Percentiles rank a stretch among this genome's conserved stretches.
These are phyloP conservation scores for Fratercula arctica DNA, from an alignment of 2,797 vertebrate species.

Conservation along the genomic window DNA sequence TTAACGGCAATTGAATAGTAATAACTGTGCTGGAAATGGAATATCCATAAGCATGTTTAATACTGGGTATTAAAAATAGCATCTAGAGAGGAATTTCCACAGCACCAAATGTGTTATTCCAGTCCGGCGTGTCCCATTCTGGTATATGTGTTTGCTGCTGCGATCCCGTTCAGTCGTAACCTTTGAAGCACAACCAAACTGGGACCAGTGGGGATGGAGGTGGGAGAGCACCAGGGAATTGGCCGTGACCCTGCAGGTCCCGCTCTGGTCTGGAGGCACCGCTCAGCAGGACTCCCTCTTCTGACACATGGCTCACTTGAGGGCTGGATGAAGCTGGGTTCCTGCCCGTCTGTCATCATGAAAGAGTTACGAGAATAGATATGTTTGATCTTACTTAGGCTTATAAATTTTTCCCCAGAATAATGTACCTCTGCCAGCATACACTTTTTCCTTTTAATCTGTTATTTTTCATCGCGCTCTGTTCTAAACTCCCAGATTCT, in stretches of 20 bases:
- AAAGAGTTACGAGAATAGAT: background rate
- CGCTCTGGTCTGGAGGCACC: rapidly evolving
- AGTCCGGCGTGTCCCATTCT: rapidly evolving
- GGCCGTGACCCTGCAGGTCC: background rate
- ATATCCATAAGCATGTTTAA: constrained; percentile 18
- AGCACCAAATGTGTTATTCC: background rate
- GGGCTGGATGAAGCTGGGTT: background rate
- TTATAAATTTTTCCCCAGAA: background rate
- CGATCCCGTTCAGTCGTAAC: background rate
- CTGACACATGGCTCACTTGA: rapidly evolving
- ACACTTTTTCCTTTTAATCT: background rate
- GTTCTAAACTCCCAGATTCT: background rate
- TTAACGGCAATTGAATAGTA: constrained; percentile 8
- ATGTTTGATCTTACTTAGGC: background rate
- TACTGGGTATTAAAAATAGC: constrained; percentile 41
- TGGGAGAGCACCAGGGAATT: background rate
- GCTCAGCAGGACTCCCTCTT: background rate
- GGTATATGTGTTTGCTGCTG: background rate
- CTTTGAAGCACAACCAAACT: background rate
- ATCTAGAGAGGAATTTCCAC: constrained; percentile 7
- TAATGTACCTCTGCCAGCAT: background rate
- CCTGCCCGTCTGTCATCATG: background rate
- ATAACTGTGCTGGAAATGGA: constrained; percentile 30
- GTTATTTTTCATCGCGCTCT: background rate
- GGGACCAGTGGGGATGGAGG: background rate